These are phyloP conservation scores for Nemurella pictetii DNA, from an alignment of 2,888 invertebrate species.

Conservation along the genomic window DNA sequence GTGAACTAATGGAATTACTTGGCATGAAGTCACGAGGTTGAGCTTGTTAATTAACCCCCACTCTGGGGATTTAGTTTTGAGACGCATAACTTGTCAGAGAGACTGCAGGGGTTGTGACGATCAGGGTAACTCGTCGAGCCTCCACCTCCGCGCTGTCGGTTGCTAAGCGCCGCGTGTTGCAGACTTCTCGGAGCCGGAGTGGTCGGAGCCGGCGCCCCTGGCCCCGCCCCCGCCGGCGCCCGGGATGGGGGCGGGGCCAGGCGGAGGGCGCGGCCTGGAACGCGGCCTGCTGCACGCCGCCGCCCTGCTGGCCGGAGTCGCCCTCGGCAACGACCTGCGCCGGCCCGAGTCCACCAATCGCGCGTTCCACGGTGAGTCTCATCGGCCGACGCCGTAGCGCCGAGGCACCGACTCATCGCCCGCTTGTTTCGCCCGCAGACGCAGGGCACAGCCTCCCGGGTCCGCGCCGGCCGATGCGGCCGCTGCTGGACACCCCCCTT, in stretches of 20 bases:
- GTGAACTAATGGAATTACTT: too few species aligned
- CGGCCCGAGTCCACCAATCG: too few species aligned
- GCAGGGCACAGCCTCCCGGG: constrained; percentile 23
- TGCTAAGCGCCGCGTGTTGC: neutral
- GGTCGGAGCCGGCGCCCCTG: constrained; percentile 56
- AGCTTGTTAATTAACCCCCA: too few species aligned
- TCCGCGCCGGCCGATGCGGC: neutral
- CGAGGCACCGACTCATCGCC: constrained; percentile 33
- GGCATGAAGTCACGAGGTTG: too few species aligned
- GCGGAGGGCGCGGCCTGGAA: constrained; percentile 66
- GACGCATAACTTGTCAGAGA: too few species aligned
- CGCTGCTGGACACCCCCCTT: constrained; percentile 57
- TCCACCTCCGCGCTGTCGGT: neutral
- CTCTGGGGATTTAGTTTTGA: too few species aligned
- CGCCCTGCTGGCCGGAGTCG: constrained; percentile 86
- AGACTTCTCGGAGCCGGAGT: constrained; percentile 26
- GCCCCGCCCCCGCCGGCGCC: constrained; percentile 82
- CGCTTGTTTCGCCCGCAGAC: constrained; percentile 50
- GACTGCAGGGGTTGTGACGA: too few species aligned
- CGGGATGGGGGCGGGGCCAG: constrained; percentile 39
- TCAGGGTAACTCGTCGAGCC: too few species aligned
- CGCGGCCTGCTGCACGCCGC: constrained; percentile 89
- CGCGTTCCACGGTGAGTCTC: constrained; percentile 58
- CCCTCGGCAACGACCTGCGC: constrained; percentile 89
- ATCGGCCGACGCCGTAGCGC: constrained; percentile 46